Conservation (phyloP, 2,113 vertebrate species). For the Apteryx owenii region DNA sequence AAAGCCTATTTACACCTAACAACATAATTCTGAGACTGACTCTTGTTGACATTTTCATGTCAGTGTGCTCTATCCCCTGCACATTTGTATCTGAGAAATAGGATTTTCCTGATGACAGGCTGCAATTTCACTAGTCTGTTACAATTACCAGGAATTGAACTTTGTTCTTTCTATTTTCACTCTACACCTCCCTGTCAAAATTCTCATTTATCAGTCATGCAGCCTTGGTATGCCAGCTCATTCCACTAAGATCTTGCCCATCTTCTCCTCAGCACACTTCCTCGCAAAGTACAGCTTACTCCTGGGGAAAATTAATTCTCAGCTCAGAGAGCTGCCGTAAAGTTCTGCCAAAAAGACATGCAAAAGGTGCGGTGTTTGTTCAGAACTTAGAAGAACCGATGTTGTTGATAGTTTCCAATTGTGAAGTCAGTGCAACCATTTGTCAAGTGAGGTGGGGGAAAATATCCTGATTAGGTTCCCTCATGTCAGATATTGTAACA, state of each 20-base stretch:
- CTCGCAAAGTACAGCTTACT: slow-evolving; percentile 10
- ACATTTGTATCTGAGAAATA: neutral
- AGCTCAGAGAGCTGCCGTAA: slow-evolving; percentile 9
- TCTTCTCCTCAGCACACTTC: neutral
- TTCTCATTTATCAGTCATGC: neutral
- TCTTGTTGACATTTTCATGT: slow-evolving; percentile 11
- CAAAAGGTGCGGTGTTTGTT: neutral
- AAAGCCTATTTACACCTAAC: neutral
- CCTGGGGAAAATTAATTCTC: slow-evolving; percentile 45
- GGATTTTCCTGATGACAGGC: neutral
- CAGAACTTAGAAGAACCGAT: neutral
- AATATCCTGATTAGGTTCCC: neutral
- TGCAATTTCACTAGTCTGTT: slow-evolving; percentile 3
- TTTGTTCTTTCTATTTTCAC: neutral
- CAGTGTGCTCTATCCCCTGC: neutral
- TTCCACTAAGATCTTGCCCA: neutral
- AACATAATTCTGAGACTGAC: neutral
- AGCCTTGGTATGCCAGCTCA: rapidly evolving
- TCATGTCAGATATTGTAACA: neutral
- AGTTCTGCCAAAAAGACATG: neutral
- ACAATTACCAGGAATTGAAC: neutral
- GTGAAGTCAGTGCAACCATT: neutral
- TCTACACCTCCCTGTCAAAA: neutral
- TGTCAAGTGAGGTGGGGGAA: neutral
- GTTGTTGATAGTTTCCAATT: neutral